Base-by-base conservation (phyloP, 92 coral and sea anemone species). In the Palythoa caribaeorum region DNA sequence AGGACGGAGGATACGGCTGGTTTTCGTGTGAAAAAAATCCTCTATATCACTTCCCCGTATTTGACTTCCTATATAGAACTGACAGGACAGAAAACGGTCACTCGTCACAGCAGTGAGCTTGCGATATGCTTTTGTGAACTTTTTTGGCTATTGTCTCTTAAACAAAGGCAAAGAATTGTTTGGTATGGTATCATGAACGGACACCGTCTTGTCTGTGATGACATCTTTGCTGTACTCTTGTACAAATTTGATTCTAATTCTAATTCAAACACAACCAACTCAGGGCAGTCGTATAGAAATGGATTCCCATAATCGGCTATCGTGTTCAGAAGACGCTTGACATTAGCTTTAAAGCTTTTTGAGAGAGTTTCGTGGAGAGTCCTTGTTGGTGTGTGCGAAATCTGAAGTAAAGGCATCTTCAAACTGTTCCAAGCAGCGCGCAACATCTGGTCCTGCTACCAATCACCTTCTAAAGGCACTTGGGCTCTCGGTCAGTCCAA, bases 301-400 rank as follows among this genome's bases (percentile, higher is more conserved):
- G 90, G 90, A 44, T 90, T 90, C 51, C 92, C 92, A 73, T 37
- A 50, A 16, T 85, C 87, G 10, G 90, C 9, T 13, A 90, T 85
- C 51, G 90, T 86, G 17, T 11, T 65, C 15, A 71, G 83, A 70
- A 78, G 92, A 63, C 60, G 35, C 74, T 68, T 89, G 17, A 85
- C 87, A 36, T 85, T 35, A 21, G 40, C 69, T 80, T 84, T 37
- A 73, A 90, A 16, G 69, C 21, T 62, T 62, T 62, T 62, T 28
- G 28, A 28, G 28, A 28, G 28, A 28, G 28, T 17, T n/a, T 21
- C 19, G 80, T 53, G 47, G 83, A 80, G 47, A 84, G 85, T 28
- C 88, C 88, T 74, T 84, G 88, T 9, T 89, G 79, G n/a, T 89
- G 57, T 89, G 70, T 28, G 63, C 68, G 37, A 21, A 53, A 63